Base-by-base conservation (phyloP, 2,888 invertebrate species). In the Lissonota sp. region DNA sequence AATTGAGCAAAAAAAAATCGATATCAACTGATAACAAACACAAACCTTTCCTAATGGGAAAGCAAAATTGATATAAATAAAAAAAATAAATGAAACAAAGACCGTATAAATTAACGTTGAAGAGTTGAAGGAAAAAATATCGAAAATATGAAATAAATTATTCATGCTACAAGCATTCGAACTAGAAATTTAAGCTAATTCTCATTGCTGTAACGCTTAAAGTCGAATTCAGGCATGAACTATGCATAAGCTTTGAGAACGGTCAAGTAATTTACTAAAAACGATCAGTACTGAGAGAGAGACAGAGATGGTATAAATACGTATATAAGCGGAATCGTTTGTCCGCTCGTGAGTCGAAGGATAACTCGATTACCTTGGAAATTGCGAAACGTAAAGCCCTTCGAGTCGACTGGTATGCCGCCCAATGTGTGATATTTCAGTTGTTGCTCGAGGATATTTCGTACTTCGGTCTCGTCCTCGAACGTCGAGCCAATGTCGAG, bases 401-500 rank as follows among this genome's bases (percentile, higher is more conserved):
- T 94, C 2, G 94, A 94, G 67, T 92, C 93, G 40, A 95, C 95
- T 10, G 92, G 92, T 70, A 94, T 92, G 5, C 90, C 89, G 42
- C 95, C 95, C 51, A 95, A 90, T 55, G 93, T 90, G 83, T 95
- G 93, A 3, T 91, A 93, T 42, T 92, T 91, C 82, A 96, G 94
- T 87, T 95, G 95, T n/a, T 94, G 92, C 64, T 93, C 93, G 4
- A 97, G 91, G 0, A 94, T 91, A 3, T 93, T 89, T 39, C 92
- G 93, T 67, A 95, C 93, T 49, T 92, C 92, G 6, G 93, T 90
- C 8, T 94, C 94, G 83, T 95, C 93, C 66, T 94, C 94, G 87
- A 93, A 94, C 10, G 94, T 93, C 0, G 96, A 95, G 6, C 95
- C 94, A 70, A 97, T 93, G 90, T 97, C 96, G 82, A 96, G 91